phyloP scores from a whole-genome alignment of 2,888 invertebrate species.

The Watsonalla cultraria region DNA sequence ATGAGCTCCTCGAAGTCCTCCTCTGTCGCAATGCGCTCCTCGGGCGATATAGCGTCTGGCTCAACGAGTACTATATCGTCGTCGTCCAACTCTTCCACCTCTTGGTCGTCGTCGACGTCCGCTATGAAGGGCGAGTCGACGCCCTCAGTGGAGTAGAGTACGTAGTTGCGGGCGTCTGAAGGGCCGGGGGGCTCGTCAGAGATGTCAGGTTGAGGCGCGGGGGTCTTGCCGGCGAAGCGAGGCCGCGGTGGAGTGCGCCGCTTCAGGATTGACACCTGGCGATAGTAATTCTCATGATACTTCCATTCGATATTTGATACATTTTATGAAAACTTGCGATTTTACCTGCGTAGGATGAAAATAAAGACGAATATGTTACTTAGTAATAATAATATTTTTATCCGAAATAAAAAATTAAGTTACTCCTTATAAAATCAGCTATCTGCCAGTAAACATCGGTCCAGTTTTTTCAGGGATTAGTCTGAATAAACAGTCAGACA shows the following conservation, averaged over 20 bases:
- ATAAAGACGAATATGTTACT: too few species aligned
- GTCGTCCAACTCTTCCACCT: slow-evolving; percentile 68
- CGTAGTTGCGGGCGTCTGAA: slow-evolving; percentile 80
- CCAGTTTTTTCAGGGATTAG: too few species aligned
- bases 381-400: too few species aligned
- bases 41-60: slow-evolving; percentile 78
- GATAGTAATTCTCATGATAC: too few species aligned
- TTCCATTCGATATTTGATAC: too few species aligned
- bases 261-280: slow-evolving; percentile 74
- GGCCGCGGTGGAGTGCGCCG: slow-evolving; percentile 79
- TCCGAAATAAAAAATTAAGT: too few species aligned
- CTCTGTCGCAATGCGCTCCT: slow-evolving; percentile 81
- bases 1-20: slow-evolving; percentile 83
- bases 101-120: slow-evolving; percentile 55
- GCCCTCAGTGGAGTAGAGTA: slow-evolving; percentile 80
- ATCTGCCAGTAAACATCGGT: too few species aligned
- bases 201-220: slow-evolving; percentile 25
- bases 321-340: too few species aligned
- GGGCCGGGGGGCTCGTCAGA: slow-evolving; percentile 11
- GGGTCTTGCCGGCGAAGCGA: slow-evolving; percentile 49
- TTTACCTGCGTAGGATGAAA: too few species aligned
- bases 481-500: too few species aligned
- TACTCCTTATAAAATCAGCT: too few species aligned
- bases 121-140: slow-evolving; percentile 69
- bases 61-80: slow-evolving; percentile 82